Conservation (phyloP, 2,113 vertebrate genomes). For the Tor tambroides region DNA sequence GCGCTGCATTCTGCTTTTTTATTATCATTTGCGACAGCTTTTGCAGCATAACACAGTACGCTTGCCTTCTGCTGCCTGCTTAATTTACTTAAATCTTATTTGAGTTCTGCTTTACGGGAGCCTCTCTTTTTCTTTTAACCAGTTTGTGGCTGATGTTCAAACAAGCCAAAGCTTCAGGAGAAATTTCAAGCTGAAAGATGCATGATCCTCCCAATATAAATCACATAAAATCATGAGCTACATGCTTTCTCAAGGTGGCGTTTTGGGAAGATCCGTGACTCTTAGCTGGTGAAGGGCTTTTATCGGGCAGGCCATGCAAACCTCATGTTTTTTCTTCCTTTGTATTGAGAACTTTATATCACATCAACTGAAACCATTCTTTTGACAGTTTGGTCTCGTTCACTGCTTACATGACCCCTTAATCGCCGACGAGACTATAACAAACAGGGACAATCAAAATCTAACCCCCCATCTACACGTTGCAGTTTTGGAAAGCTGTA, state of each 20-base stretch:
- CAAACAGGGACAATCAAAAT: conserved; percentile 86
- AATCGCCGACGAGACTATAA: conserved; percentile 83
- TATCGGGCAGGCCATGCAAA: conserved; percentile 45
- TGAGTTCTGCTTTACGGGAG: conserved; percentile 43
- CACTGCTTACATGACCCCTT: conserved; percentile 86
- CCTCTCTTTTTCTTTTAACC: neutral
- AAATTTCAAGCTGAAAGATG: conserved; percentile 50
- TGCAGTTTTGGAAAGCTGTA: conserved; percentile 86
- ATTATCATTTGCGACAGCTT: conserved; percentile 64
- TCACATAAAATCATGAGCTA: conserved; percentile 58
- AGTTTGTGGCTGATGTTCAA: conserved; percentile 21
- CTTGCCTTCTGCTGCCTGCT: conserved; percentile 65
- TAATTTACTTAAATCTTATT: conserved; percentile 60
- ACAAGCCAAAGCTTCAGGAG: conserved; percentile 16
- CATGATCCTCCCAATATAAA: conserved; percentile 55
- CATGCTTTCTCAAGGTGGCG: conserved; percentile 66
- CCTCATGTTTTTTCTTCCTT: conserved; percentile 48
- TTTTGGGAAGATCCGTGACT: conserved; percentile 27
- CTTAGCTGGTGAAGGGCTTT: conserved; percentile 37
- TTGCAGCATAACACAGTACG: conserved; percentile 67
- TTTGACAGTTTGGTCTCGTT: conserved; percentile 86
- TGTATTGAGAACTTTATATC: conserved; percentile 56
- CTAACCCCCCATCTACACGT: conserved; percentile 80
- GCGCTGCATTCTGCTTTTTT: conserved; percentile 66
- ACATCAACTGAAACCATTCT: conserved; percentile 79